Percentiles rank a stretch among this genome's conserved stretches.
Conservation (phyloP, 2,797 vertebrate genomes). For the Melanotaenia parkinsoni region DNA sequence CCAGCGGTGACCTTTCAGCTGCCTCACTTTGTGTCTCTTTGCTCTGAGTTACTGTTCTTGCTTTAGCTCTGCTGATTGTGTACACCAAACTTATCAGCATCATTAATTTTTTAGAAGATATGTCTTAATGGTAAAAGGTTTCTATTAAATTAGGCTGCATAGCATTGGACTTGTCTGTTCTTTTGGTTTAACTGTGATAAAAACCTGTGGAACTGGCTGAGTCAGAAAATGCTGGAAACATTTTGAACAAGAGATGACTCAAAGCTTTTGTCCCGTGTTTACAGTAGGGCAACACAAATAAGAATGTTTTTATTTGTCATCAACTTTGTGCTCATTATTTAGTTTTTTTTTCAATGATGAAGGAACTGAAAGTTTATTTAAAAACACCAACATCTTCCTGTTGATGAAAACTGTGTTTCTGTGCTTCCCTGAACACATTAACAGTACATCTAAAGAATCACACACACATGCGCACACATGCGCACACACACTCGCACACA, state of each 20-base stretch:
- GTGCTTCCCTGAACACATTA: slow-evolving; percentile 7
- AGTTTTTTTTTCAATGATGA: slow-evolving; percentile 37
- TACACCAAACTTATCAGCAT: background rate
- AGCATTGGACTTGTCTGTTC: background rate
- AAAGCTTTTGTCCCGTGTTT: slow-evolving; percentile 20
- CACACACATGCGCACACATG: no score
- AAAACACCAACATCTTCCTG: slow-evolving; percentile 14
- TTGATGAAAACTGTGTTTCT: slow-evolving; percentile 15
- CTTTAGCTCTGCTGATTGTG: background rate
- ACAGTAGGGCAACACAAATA: slow-evolving; percentile 29
- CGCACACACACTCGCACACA: background rate
- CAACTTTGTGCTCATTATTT: slow-evolving; percentile 30
- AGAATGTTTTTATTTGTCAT: slow-evolving; percentile 42
- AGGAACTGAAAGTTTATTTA: slow-evolving; percentile 52
- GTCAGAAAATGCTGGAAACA: slow-evolving; percentile 12
- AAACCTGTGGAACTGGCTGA: slow-evolving; percentile 24
- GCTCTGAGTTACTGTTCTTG: background rate
- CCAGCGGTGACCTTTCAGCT: background rate
- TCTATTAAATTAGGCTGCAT: slow-evolving; percentile 7
- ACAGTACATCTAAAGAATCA: background rate
- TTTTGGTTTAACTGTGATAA: slow-evolving; percentile 7
- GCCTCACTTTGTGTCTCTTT: background rate
- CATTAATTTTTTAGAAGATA: background rate
- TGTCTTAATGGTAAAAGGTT: slow-evolving; percentile 13
- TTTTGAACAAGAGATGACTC: slow-evolving; percentile 32